Evolutionary conservation across 2,797 vertebrate species (phyloP).

Genomic region (Myotis vivesi): DNA sequence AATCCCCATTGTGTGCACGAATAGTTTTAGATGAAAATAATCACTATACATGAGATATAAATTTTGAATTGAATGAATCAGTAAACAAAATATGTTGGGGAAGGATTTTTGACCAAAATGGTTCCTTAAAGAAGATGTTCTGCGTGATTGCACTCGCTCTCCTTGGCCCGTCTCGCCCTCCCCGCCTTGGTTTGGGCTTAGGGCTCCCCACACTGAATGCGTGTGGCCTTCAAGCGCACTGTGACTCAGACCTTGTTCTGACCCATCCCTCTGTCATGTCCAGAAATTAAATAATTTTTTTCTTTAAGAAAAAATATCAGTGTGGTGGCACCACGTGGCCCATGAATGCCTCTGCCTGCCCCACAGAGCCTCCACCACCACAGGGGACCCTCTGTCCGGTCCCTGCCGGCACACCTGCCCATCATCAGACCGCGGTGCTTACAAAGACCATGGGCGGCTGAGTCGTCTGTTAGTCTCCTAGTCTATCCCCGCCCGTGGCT

Average conservation of each 20-base stretch:
- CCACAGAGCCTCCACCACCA: background rate
- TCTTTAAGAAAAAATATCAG: background rate
- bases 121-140: background rate
- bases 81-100: background rate
- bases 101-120: background rate
- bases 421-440: rapidly evolving
- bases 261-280: rapidly evolving
- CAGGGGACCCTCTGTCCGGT: background rate
- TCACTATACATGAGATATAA: background rate
- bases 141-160: rapidly evolving
- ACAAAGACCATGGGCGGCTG: rapidly evolving
- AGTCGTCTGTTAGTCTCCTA: rapidly evolving
- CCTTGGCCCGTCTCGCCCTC: rapidly evolving
- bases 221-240: rapidly evolving
- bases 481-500: rapidly evolving
- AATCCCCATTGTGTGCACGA: background rate
- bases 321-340: rapidly evolving
- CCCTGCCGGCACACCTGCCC: no score
- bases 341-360: background rate
- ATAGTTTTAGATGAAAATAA: background rate
- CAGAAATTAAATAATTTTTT: background rate
- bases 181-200: rapidly evolving
- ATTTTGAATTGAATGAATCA: background rate
- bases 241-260: rapidly evolving
- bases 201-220: rapidly evolving